phyloP scores from a whole-genome alignment of 1,140 invertebrate genomes.

The Drosophila pallidifrons region DNA sequence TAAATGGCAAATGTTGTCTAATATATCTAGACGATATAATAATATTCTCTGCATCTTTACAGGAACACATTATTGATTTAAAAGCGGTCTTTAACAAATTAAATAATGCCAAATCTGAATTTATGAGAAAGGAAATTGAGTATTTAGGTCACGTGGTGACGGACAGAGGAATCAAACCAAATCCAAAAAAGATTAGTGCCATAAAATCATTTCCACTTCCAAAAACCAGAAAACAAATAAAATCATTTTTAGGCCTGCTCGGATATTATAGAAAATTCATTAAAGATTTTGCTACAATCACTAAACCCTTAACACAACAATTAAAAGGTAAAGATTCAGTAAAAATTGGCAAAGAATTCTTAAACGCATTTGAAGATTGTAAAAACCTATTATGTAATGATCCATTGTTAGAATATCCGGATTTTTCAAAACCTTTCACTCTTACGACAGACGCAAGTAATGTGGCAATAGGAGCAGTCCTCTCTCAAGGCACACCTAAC shows the following conservation, averaged over 20 bases:
- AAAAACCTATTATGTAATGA: constrained; percentile 7
- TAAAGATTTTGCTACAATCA: background rate
- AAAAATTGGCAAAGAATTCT: background rate
- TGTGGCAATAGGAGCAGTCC: background rate
- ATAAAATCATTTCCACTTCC: too few relatives aligned
- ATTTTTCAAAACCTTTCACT: too few relatives aligned
- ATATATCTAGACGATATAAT: background rate
- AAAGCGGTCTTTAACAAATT: too few relatives aligned
- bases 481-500: background rate
- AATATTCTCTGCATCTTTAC: background rate
- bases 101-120: background rate
- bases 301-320: background rate
- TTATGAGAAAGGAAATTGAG: background rate
- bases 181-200: background rate
- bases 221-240: too few relatives aligned
- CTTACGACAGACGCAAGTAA: background rate
- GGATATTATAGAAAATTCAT: too few relatives aligned
- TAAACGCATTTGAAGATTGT: background rate
- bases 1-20: background rate
- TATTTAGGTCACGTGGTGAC: background rate
- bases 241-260: background rate
- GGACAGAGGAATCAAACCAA: background rate
- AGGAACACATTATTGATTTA: background rate
- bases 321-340: background rate
- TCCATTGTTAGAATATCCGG: background rate